These are phyloP conservation scores for Mormyrus proboscirostris DNA, from an alignment of 2,797 vertebrate species.

Conservation along the genomic window DNA sequence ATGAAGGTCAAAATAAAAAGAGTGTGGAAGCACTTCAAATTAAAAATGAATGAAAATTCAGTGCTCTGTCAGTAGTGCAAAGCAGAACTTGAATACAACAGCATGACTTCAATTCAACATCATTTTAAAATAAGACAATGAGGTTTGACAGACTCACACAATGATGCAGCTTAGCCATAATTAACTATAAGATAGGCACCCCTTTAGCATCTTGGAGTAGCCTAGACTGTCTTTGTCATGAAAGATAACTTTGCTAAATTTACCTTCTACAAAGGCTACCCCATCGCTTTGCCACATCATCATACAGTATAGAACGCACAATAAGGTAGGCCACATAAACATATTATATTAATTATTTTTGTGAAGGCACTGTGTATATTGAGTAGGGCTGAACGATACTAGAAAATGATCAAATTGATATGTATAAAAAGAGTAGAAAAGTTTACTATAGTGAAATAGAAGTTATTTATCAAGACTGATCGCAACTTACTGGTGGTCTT, in stretches of 20 bases:
- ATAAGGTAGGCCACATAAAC: background rate
- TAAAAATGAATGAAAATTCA: background rate
- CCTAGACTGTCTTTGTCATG: background rate
- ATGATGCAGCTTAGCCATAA: background rate
- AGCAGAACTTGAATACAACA: background rate
- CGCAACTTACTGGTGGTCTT: background rate
- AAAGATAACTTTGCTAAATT: background rate
- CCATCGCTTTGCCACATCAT: background rate
- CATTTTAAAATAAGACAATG: background rate
- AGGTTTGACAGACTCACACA: background rate
- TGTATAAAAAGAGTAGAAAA: too few species aligned
- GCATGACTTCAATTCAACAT: background rate
- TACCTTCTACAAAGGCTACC: background rate
- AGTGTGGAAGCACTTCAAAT: background rate
- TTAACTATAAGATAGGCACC: background rate
- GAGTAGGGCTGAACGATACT: background rate
- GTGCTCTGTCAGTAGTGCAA: background rate
- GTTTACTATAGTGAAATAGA: too few species aligned
- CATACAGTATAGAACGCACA: background rate
- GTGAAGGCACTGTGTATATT: background rate
- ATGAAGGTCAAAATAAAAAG: background rate
- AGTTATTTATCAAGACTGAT: background rate
- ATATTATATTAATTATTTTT: background rate
- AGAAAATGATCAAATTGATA: too few species aligned
- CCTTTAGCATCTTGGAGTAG: background rate